A percentile compares a stretch with the other conserved stretches of the same genome.
These are phyloP conservation scores for Rhagium mordax DNA, from an alignment of 2,888 invertebrate genomes.

Conservation along the genomic window DNA sequence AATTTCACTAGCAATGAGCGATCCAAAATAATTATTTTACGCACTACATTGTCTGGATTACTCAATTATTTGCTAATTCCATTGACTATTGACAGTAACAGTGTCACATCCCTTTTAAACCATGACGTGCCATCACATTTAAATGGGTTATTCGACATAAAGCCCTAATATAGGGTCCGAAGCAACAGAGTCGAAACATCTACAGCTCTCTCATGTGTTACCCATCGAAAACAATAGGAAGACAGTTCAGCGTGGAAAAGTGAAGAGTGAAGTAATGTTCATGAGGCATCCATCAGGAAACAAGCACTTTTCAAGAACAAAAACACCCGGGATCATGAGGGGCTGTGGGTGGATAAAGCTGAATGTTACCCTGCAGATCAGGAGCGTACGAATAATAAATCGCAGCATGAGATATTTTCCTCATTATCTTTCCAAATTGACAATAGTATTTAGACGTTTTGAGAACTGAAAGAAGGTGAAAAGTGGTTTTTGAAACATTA, in stretches of 20 bases:
- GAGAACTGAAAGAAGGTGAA: too few species aligned
- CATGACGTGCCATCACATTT: background rate
- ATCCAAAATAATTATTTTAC: background rate
- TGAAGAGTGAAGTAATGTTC: conserved; percentile 44
- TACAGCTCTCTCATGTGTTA: conserved; percentile 4
- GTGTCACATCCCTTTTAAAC: background rate
- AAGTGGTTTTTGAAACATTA: too few species aligned
- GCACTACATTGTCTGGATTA: background rate
- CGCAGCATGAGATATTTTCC: background rate
- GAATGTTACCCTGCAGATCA: conserved; percentile 14
- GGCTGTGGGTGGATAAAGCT: conserved; percentile 32
- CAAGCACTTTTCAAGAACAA: conserved; percentile 52
- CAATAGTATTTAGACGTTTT: too few species aligned
- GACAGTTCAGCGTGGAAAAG: conserved; percentile 45
- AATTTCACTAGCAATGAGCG: too few species aligned
- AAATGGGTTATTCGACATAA: background rate
- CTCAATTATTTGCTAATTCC: too few species aligned
- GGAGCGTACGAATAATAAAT: background rate
- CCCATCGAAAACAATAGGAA: conserved; percentile 44
- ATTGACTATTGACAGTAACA: background rate
- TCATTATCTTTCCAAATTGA: too few species aligned
- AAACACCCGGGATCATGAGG: conserved; percentile 42
- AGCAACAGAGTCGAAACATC: conserved; percentile 32
- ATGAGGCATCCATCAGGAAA: conserved; percentile 50
- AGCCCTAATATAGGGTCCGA: conserved; percentile 11